Evolutionary conservation across 1,140 invertebrate species (phyloP).

Genomic region (Euborellia annulipes): DNA sequence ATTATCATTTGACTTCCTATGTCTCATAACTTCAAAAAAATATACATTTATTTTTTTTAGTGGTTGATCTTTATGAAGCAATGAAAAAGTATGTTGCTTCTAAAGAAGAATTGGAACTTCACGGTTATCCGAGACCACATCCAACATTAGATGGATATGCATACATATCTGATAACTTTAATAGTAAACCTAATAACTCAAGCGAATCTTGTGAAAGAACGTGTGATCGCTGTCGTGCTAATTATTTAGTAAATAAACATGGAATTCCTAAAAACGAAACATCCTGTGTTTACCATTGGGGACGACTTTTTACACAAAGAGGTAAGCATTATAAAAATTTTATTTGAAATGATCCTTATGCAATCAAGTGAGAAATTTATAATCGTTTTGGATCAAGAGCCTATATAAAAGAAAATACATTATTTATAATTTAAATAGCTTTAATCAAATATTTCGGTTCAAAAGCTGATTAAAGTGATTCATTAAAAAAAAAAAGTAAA

Average conservation of each 20-base stretch:
- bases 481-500: too few relatives aligned
- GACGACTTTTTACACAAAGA: too few relatives aligned
- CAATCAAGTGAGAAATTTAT: too few relatives aligned
- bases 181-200: conserved; percentile 3
- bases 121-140: conserved; percentile 68
- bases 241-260: conserved; percentile 59
- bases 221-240: conserved; percentile 67
- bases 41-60: not conserved
- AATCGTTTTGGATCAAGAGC: too few relatives aligned
- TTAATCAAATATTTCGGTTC: too few relatives aligned
- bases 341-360: too few relatives aligned
- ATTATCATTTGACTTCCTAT: conserved; percentile 18
- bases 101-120: conserved; percentile 60
- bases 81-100: conserved; percentile 44
- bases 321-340: too few relatives aligned
- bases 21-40: too few relatives aligned
- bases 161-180: conserved; percentile 12
- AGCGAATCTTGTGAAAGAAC: conserved; percentile 34
- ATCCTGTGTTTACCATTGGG: conserved; percentile 83
- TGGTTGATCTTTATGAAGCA: conserved; percentile 1
- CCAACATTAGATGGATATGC: conserved; percentile 28
- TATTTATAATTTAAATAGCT: too few relatives aligned
- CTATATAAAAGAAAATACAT: too few relatives aligned
- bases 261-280: conserved; percentile 51
- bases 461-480: too few relatives aligned